phyloP scores from a whole-genome alignment of 2,888 invertebrate genomes.

The Tanytarsus gracilentus region DNA sequence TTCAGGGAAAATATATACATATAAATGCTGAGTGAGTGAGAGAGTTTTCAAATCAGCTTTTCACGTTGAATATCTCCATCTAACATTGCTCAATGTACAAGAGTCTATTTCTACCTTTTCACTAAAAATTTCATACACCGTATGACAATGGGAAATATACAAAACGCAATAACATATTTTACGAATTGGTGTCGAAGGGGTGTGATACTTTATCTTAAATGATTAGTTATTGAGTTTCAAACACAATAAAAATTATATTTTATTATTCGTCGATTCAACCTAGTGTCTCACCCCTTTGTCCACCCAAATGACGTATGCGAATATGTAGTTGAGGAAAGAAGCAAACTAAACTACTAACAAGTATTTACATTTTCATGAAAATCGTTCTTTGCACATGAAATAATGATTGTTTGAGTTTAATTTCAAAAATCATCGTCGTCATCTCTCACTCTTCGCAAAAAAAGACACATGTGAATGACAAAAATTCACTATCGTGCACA shows the following conservation, averaged over 20 bases:
- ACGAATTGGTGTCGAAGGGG: background rate
- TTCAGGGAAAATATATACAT: too few species aligned
- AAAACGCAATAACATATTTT: conserved; percentile 1
- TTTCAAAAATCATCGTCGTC: background rate
- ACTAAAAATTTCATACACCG: too few species aligned
- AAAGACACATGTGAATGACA: background rate
- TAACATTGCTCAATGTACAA: too few species aligned
- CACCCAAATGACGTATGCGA: too few species aligned
- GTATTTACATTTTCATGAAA: conserved; percentile 5
- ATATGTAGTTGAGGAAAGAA: background rate
- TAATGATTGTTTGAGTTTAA: conserved; percentile 15
- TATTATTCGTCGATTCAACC: too few species aligned
- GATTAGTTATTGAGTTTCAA: too few species aligned
- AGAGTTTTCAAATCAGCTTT: conserved; percentile 12
- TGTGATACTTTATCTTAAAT: background rate
- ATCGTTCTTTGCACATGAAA: background rate
- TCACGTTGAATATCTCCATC: background rate
- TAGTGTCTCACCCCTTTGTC: too few species aligned
- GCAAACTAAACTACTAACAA: background rate
- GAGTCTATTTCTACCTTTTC: too few species aligned
- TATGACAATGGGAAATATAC: background rate
- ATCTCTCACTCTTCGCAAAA: background rate
- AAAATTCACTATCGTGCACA: background rate
- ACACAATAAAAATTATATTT: too few species aligned
- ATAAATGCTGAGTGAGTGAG: too few species aligned